Conservation (phyloP, 2,797 vertebrate species). For the Melanogrammus aeglefinus region DNA sequence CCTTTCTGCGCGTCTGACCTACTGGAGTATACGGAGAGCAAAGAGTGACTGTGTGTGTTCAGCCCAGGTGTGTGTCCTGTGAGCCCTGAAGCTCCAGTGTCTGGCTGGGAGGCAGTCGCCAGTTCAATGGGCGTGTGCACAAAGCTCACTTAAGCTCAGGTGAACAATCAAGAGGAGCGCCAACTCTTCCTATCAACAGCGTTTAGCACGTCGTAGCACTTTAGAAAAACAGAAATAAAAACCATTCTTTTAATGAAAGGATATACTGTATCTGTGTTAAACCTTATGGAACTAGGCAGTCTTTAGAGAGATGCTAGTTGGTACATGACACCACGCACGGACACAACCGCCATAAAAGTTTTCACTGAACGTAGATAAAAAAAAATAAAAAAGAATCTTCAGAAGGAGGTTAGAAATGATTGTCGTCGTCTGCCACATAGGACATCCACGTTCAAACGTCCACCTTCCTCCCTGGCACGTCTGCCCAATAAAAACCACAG, state of each 20-base stretch:
- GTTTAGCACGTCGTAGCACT: too few species aligned
- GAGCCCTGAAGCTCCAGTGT: too few species aligned
- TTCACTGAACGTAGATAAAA: background rate
- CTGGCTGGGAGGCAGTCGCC: too few species aligned
- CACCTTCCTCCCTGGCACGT: background rate
- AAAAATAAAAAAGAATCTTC: background rate
- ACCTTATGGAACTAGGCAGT: background rate
- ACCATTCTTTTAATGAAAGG: background rate
- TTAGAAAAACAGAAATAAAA: too few species aligned
- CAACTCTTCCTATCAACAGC: too few species aligned
- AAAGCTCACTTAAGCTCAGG: too few species aligned
- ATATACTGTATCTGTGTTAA: background rate
- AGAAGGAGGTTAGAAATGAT: too few species aligned
- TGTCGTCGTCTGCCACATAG: too few species aligned
- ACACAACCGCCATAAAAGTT: background rate
- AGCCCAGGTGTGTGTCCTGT: too few species aligned
- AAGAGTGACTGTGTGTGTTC: conserved; percentile 21
- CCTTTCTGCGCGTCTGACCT: conserved; percentile 28
- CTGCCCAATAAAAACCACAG: conserved; percentile 23
- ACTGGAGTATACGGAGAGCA: conserved; percentile 32
- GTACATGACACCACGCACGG: too few species aligned
- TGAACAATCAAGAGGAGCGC: too few species aligned
- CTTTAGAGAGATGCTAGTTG: background rate
- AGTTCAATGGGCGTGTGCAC: too few species aligned
- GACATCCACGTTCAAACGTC: background rate